Evolutionary conservation across 2,797 vertebrate genomes (phyloP), one percentile per base, ranked within the genome.

Genomic region (Hydrocynus forskahlii): DNA sequence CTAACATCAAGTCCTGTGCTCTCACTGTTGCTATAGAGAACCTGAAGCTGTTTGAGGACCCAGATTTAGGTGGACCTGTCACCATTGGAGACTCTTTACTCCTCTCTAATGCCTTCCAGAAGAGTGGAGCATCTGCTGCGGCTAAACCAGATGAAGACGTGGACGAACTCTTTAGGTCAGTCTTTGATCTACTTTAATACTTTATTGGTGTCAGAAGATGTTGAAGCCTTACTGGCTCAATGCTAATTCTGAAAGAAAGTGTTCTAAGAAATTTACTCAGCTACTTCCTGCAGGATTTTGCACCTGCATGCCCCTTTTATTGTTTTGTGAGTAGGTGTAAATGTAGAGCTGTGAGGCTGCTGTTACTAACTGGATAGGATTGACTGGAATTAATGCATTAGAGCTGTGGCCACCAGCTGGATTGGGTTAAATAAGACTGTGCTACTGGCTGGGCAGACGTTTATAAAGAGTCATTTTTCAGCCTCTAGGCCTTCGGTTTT

Each of bases 21-120:
- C 35, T 62, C 45, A 71, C 16, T 78, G 4, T 80, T 17, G n/a
- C 52, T 59, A 50, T 78, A 89, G 89, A 57, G 48, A 92, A 91
- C 84, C 84, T 95, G 87, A 95, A 91, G 75, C 85, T 96, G 60
- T 96, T 96, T 86, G 94, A 95, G 12, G 94, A 94, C 60, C 95
- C 92, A 68, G 95, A 96, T 82, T 92, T 96, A 0, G 95, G 94
- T 0, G 94, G 93, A 29, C 55, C 82, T 0, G 91, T 96, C n/a
- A 86, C 85, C 75, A 55, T 91, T 63, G 94, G 93, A 2, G 95
- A 95, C 76, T 90, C 94, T 10, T 83, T 96, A 8, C 88, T 96
- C 78, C 88, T 96, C 71, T 92, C 94, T 0, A 82, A 87, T 5
- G 84, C 93, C 63, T 83, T 19, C 45, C 76, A 77, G 60, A 80